Conservation (phyloP, 2,888 invertebrate genomes). For the Scaptodrosophila latifasciaeformis region DNA sequence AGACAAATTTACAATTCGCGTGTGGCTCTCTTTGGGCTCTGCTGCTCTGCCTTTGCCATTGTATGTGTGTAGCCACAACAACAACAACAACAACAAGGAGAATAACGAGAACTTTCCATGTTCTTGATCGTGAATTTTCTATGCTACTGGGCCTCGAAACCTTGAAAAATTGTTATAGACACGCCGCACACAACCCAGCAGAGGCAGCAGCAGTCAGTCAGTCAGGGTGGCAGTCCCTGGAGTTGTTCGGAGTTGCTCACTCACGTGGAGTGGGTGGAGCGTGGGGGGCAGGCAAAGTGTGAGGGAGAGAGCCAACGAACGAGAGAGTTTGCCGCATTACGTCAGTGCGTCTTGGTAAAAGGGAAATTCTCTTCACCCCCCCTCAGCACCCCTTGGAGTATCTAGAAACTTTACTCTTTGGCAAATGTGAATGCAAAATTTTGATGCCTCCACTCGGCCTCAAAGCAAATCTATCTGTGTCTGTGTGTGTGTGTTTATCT, state of each 20-base stretch:
- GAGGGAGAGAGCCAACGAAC: neutral
- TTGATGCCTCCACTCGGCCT: constrained; percentile 26
- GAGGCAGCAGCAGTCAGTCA: constrained; percentile 1
- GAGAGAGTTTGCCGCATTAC: constrained; percentile 61
- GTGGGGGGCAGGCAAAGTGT: too few species aligned
- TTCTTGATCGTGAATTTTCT: constrained; percentile 74
- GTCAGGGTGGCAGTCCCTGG: constrained; percentile 14
- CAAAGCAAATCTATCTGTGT: constrained; percentile 8
- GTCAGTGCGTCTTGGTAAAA: constrained; percentile 64
- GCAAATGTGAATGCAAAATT: constrained; percentile 17
- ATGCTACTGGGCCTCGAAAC: constrained; percentile 74
- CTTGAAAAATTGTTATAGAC: constrained; percentile 53
- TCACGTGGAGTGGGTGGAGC: too few species aligned
- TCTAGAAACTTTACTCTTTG: too few species aligned
- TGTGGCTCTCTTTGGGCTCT: constrained; percentile 55
- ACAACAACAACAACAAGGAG: constrained; percentile 23
- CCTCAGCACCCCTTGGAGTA: neutral
- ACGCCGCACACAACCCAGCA: constrained; percentile 7
- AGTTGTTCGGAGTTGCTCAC: constrained; percentile 10
- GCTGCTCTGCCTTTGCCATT: constrained; percentile 5
- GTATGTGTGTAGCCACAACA: constrained; percentile 10
- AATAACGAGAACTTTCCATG: constrained; percentile 67
- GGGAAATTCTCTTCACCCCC: constrained; percentile 56
- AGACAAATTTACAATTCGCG: constrained; percentile 44
- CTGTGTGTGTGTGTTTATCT: constrained; percentile 17